Evolutionary conservation across 2,888 invertebrate genomes (phyloP).

Genomic region (Punctoribates punctum): DNA sequence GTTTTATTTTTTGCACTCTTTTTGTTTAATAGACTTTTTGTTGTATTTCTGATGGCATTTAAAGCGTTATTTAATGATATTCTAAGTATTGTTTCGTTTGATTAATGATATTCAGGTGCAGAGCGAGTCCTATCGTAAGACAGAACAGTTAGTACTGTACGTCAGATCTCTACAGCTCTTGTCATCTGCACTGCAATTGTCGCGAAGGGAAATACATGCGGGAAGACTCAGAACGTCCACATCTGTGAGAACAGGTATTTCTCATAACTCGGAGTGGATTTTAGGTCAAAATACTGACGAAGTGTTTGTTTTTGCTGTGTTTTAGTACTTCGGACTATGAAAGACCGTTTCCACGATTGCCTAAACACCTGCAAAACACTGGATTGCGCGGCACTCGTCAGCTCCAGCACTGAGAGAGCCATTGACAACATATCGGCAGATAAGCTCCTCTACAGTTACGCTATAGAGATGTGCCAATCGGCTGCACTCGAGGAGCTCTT

Average conservation of each 20-base stretch:
- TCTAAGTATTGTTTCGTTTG: background rate
- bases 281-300: background rate
- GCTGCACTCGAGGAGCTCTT: slow-evolving; percentile 96
- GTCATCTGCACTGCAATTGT: slow-evolving; percentile 86
- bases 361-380: slow-evolving; percentile 81
- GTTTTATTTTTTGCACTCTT: background rate
- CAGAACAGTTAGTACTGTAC: slow-evolving; percentile 79
- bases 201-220: slow-evolving; percentile 76
- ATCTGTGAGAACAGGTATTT: slow-evolving; percentile 47
- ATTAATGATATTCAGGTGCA: background rate
- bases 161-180: slow-evolving; percentile 88
- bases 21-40: background rate
- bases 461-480: slow-evolving; percentile 96
- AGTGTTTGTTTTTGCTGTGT: background rate
- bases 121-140: slow-evolving; percentile 57
- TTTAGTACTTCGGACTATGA: slow-evolving; percentile 80
- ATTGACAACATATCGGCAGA: slow-evolving; percentile 69
- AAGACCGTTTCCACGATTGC: slow-evolving; percentile 84
- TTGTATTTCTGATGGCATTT: background rate
- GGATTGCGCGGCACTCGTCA: slow-evolving; percentile 62
- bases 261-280: background rate
- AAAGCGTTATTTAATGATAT: background rate
- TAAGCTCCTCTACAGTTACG: slow-evolving; percentile 93
- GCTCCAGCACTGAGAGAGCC: slow-evolving; percentile 60
- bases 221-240: slow-evolving; percentile 84